Evolutionary conservation across 1,140 invertebrate species (phyloP), one percentile per base, ranked within the genome.

Genomic region (Oncopodura yosiiana): DNA sequence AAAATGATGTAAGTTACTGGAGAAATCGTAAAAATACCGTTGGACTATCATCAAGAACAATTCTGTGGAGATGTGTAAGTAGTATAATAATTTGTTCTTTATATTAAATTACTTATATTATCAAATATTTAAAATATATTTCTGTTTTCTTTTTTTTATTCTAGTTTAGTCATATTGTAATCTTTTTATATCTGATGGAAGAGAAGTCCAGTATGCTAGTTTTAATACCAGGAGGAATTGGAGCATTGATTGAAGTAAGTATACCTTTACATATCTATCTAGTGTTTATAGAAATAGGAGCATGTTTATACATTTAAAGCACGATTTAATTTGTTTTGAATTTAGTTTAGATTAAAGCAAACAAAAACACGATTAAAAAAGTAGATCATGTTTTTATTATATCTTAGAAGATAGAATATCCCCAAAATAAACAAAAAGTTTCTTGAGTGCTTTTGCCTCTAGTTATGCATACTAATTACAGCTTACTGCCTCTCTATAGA

Each of bases 1-100:
- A 97, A 77, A 97, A 95, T 72, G 94, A 99, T 65, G 87, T 99
- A 3, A 81, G 78, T 60, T 99, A 96, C 69, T 99, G 95, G 94
- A 79, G 81, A 52, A 77, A 79, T 12, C 81, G 86, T 63, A 80
- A 79, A 30, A 84, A 82, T 1, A 84, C 95, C 70, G 87, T 83
- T 27, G 95, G 94, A 1, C 68, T 98, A 2, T 97, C 94, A 6
- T 78, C 81, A 9, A 77, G 87, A 52, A 90, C 88, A 3, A 82
- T 96, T 4, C 62, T 94, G 8, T 98, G 94, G 94, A 76, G 92
- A 45, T 63, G 62, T 32, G n/a, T n/a, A n/a, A n/a, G n/a, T n/a
- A n/a, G n/a, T n/a, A n/a, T n/a, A n/a, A n/a, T n/a, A n/a, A n/a
- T n/a, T n/a, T n/a, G n/a, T n/a, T n/a, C n/a, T n/a, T n/a, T n/a